A percentile compares a stretch with the other conserved stretches of the same genome.
phyloP scores from a whole-genome alignment of 1,140 invertebrate species.

The Himalopsyche phryganea region DNA sequence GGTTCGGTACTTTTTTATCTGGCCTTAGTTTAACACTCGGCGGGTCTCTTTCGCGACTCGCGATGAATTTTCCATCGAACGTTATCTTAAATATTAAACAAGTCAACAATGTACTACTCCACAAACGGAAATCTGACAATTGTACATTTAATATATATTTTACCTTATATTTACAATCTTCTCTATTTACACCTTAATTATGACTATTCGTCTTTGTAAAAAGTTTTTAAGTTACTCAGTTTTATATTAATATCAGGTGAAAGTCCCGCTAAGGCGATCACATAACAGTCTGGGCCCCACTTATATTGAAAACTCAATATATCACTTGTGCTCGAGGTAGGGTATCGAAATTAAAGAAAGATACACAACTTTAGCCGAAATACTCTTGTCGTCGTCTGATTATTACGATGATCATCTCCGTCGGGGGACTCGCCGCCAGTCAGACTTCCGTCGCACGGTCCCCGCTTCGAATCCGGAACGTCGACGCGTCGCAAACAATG shows the following conservation, averaged over 20 bases:
- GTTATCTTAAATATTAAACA: conserved; percentile 30
- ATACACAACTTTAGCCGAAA: not conserved
- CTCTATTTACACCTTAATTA: conserved; percentile 32
- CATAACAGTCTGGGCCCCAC: conserved; percentile 24
- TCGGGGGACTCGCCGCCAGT: conserved; percentile 12
- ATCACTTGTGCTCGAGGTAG: conserved; percentile 29
- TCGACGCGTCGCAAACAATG: not conserved
- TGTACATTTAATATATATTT: conserved; percentile 29
- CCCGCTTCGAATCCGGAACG: not conserved
- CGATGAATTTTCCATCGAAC: conserved; percentile 18
- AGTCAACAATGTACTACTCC: conserved; percentile 33
- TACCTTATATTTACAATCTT: conserved; percentile 29
- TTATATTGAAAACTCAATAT: conserved; percentile 10
- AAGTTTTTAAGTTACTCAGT: conserved; percentile 19
- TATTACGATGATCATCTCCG: not conserved
- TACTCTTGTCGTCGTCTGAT: not conserved
- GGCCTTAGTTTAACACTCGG: conserved; percentile 25
- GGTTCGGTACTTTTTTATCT: conserved; percentile 33
- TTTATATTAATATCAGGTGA: conserved; percentile 16
- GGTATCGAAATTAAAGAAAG: not conserved
- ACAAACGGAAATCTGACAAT: conserved; percentile 34
- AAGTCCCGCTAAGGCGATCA: conserved; percentile 11
- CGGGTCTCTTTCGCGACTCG: conserved; percentile 14
- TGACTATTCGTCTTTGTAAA: conserved; percentile 34
- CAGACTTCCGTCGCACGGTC: conserved; percentile 16